A percentile compares a stretch with the other conserved stretches of the same genome.
These are phyloP conservation scores for Nephila pilipes DNA, from an alignment of 1,140 invertebrate species.

Conservation along the genomic window DNA sequence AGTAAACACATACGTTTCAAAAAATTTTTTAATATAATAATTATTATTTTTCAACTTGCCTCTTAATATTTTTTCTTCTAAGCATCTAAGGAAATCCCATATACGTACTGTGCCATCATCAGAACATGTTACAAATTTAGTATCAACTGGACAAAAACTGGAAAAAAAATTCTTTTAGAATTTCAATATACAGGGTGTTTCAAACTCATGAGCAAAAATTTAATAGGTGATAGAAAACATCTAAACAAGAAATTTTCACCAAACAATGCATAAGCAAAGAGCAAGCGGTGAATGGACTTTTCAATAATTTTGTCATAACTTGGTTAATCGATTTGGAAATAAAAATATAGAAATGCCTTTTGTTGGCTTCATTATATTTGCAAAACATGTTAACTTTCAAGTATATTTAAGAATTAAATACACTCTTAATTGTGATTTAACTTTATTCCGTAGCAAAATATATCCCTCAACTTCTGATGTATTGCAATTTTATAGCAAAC, in stretches of 20 bases:
- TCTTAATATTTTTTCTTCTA: slow-evolving; percentile 96
- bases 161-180: background rate
- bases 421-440: too few relatives aligned
- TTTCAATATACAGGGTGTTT: too few relatives aligned
- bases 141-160: slow-evolving; percentile 99
- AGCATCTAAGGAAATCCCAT: slow-evolving; percentile 98
- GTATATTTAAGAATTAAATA: background rate
- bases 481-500: too few relatives aligned
- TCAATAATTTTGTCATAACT: background rate
- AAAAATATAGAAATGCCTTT: background rate
- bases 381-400: background rate
- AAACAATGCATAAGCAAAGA: too few relatives aligned
- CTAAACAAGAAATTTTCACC: too few relatives aligned
- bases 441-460: too few relatives aligned
- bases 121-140: slow-evolving; percentile 99
- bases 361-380: background rate
- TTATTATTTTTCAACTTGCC: slow-evolving; percentile 84
- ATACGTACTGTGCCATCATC: slow-evolving; percentile 99
- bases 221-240: too few relatives aligned
- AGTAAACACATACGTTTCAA: too few relatives aligned
- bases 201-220: too few relatives aligned
- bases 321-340: background rate
- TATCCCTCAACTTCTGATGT: too few relatives aligned
- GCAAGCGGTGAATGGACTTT: too few relatives aligned
- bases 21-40: too few relatives aligned